Conservation (phyloP, 2,797 vertebrate species). For the Tragopan temminckii region DNA sequence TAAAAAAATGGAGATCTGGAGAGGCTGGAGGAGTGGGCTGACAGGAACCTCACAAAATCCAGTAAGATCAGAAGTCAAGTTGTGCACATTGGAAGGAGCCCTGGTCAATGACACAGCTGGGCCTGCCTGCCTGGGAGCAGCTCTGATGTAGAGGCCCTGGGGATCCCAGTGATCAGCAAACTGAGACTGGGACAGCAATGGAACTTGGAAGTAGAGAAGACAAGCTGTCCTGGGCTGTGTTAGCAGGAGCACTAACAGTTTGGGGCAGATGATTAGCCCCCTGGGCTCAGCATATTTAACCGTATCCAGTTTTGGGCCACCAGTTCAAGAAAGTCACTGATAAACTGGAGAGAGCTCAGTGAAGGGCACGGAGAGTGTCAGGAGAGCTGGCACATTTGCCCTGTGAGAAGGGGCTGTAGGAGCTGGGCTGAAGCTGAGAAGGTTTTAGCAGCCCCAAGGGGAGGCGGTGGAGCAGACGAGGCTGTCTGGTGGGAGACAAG, state of each 20-base stretch:
- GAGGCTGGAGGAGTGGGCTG: background rate
- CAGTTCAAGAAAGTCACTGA: background rate
- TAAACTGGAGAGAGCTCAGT: background rate
- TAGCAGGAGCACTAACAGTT: background rate
- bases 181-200: background rate
- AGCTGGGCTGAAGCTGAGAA: background rate
- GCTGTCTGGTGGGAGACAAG: background rate
- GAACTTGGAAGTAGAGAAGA: background rate
- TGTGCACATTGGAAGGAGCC: background rate
- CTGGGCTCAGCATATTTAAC: background rate
- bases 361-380: background rate
- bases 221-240: background rate
- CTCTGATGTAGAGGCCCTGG: background rate
- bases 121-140: background rate
- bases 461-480: background rate
- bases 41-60: background rate
- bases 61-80: background rate
- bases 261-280: background rate
- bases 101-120: background rate
- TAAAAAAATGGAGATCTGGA: background rate
- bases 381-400: rapidly evolving
- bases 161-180: background rate
- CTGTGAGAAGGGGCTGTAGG: background rate
- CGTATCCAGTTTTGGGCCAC: rapidly evolving
- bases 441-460: rapidly evolving